Evolutionary conservation across 2,888 invertebrate species (phyloP).

Genomic region (Drosophila borborema): DNA sequence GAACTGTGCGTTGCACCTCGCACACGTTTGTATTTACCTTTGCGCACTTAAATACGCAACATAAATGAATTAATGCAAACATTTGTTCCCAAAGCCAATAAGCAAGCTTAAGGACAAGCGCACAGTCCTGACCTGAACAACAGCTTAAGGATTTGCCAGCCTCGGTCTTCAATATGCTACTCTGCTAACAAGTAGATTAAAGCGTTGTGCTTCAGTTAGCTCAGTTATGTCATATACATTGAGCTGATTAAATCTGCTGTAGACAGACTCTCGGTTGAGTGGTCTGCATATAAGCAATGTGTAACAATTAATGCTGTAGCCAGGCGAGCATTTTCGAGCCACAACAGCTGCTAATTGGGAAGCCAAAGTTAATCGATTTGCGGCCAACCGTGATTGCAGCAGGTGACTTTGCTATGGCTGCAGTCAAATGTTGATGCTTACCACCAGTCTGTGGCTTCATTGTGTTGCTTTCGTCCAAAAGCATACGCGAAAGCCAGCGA

Average conservation of each 20-base stretch:
- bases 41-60: slow-evolving; percentile 16
- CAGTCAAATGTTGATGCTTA: slow-evolving; percentile 36
- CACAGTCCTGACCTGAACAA: not conserved
- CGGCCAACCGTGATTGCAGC: slow-evolving; percentile 30
- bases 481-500: not conserved
- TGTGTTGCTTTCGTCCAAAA: slow-evolving; percentile 20
- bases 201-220: not conserved
- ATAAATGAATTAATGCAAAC: slow-evolving; percentile 28
- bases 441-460: slow-evolving; percentile 30
- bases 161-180: not conserved
- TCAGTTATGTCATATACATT: not conserved
- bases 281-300: not conserved
- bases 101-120: not conserved
- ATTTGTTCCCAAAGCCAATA: slow-evolving; percentile 1
- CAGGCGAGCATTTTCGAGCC: not conserved
- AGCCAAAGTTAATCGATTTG: slow-evolving; percentile 78
- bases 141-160: not conserved
- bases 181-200: not conserved
- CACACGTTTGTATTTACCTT: slow-evolving; percentile 18
- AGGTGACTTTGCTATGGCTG: slow-evolving; percentile 39
- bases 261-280: not conserved
- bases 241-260: slow-evolving; percentile 25
- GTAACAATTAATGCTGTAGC: slow-evolving; percentile 53
- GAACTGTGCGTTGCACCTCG: slow-evolving; percentile 21
- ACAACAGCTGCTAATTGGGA: slow-evolving; percentile 72